Conservation (phyloP, 2,797 vertebrate species). For the Sphaeramia orbicularis region DNA sequence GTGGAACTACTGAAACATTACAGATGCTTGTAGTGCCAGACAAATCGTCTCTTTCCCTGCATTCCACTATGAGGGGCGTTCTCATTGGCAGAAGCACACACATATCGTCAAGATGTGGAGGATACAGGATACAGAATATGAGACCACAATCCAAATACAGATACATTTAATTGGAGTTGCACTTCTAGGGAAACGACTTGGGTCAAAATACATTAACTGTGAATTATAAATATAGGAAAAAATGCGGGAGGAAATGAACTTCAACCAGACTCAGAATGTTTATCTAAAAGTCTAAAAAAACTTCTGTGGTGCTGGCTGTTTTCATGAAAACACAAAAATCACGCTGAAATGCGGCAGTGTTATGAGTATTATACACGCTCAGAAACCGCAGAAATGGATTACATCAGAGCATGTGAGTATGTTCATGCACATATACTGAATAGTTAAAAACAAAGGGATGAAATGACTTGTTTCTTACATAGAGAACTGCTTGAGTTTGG, state of each 20-base stretch:
- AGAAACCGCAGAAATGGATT: not conserved
- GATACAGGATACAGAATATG: not conserved
- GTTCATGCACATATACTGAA: not conserved
- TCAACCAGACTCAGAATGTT: slow-evolving; percentile 12
- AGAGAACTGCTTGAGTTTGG: slow-evolving; percentile 88
- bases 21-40: slow-evolving; percentile 55
- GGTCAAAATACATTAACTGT: slow-evolving; percentile 34
- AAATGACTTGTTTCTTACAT: slow-evolving; percentile 71
- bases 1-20: slow-evolving; percentile 54
- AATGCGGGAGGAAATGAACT: not conserved
- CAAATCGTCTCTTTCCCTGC: slow-evolving; percentile 59
- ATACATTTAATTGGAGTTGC: slow-evolving; percentile 23
- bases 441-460: not conserved
- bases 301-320: not conserved
- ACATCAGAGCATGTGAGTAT: slow-evolving; percentile 12
- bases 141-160: slow-evolving; percentile 21
- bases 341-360: not conserved
- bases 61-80: slow-evolving; percentile 46
- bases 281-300: slow-evolving; percentile 9
- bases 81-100: slow-evolving; percentile 23
- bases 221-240: slow-evolving; percentile 6
- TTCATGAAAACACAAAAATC: not conserved
- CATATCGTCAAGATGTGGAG: slow-evolving; percentile 42
- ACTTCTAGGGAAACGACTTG: not conserved
- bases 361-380: too few species aligned